These are phyloP conservation scores for Sebastes cheni DNA, from an alignment of 2,797 vertebrate species.

Conservation along the genomic window DNA sequence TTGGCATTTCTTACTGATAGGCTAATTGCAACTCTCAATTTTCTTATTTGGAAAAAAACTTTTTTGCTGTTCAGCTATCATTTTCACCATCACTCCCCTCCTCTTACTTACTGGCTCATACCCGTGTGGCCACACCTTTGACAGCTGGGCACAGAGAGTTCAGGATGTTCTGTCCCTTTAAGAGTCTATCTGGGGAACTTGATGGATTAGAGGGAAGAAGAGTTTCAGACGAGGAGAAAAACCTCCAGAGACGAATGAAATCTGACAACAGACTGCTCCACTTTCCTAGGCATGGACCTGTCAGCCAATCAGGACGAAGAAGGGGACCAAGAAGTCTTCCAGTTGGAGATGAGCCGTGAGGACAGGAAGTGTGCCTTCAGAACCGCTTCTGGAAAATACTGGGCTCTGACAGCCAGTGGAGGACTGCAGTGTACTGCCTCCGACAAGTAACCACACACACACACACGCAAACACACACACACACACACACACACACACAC, in stretches of 20 bases:
- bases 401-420: constrained; percentile 90
- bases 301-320: constrained; percentile 97
- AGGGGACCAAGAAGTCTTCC: constrained; percentile 96
- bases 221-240: constrained; percentile 16
- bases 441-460: constrained; percentile 83
- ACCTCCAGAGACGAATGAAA: constrained; percentile 18
- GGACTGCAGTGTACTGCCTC: constrained; percentile 93
- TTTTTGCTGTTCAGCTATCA: not conserved
- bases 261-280: constrained; percentile 32
- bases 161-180: not conserved
- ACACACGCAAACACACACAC: constrained; percentile 2
- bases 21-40: no score
- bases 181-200: not conserved
- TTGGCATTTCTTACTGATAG: not conserved
- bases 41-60: no score
- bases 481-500: constrained; percentile 26
- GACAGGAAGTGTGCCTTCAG: constrained; percentile 94
- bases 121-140: not conserved
- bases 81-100: not conserved
- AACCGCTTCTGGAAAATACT: constrained; percentile 94
- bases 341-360: constrained; percentile 94
- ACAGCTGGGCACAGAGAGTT: not conserved
- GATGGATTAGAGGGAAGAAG: not conserved
- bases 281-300: constrained; percentile 90
- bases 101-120: not conserved